Conservation (phyloP, 2,797 vertebrate genomes). For the Bothrops alternatus region DNA sequence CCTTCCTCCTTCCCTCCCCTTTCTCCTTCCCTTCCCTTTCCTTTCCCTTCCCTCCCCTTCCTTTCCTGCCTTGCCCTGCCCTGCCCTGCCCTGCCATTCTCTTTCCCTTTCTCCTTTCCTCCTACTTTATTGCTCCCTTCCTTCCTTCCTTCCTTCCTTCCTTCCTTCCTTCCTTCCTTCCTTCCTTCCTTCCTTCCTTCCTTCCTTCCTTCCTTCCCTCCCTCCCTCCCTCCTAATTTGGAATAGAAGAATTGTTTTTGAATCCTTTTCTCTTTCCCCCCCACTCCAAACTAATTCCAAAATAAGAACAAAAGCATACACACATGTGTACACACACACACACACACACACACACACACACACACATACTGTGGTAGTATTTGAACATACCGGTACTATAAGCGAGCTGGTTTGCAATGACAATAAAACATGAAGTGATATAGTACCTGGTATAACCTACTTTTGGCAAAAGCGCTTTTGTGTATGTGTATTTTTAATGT, state of each 20-base stretch:
- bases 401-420: background rate
- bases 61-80: too few relatives aligned
- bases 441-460: background rate
- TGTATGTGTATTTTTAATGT: background rate
- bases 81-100: too few relatives aligned
- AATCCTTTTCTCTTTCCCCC: background rate
- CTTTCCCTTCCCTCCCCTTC: too few relatives aligned
- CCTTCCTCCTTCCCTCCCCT: too few relatives aligned
- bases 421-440: background rate
- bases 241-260: background rate
- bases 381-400: background rate
- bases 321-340: too few relatives aligned
- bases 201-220: background rate
- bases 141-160: too few relatives aligned
- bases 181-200: background rate
- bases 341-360: too few relatives aligned
- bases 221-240: background rate
- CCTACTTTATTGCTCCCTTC: too few relatives aligned
- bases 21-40: too few relatives aligned
- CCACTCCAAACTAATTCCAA: background rate
- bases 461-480: background rate
- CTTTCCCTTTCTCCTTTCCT: too few relatives aligned
- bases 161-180: too few relatives aligned
- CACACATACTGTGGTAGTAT: background rate
- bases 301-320: background rate